Percentiles rank a stretch among this genome's conserved stretches.
Evolutionary conservation across 2,113 vertebrate species (phyloP).

Genomic region (Aplodontia rufa): DNA sequence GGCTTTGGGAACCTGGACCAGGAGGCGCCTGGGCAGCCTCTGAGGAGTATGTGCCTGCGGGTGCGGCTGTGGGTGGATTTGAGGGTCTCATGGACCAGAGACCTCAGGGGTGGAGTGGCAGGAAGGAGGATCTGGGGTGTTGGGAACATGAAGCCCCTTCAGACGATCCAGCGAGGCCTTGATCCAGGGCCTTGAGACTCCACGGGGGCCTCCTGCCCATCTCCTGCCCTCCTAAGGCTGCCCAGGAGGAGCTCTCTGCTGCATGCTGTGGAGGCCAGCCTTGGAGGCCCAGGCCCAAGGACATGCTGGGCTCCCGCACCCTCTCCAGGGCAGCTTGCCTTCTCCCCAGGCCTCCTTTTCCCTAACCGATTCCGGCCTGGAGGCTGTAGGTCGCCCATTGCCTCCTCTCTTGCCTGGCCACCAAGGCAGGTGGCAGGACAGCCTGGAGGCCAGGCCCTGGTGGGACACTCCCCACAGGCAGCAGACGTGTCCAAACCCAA

Average conservation of each 20-base stretch:
- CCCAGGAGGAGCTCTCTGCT: neutral
- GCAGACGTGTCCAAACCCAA: constrained; percentile 74
- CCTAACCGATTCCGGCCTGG: constrained; percentile 13
- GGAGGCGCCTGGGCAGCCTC: neutral
- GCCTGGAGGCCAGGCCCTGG: constrained; percentile 51
- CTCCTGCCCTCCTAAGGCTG: too few relatives aligned
- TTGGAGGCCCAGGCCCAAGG: neutral
- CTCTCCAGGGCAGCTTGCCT: neutral
- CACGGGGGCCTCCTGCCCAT: too few relatives aligned
- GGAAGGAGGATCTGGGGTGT: neutral
- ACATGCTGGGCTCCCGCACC: too few relatives aligned
- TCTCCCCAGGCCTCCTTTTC: neutral
- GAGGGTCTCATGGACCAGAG: neutral
- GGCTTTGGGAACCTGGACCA: neutral
- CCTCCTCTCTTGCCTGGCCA: constrained; percentile 51
- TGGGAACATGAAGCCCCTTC: neutral
- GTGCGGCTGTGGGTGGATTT: neutral
- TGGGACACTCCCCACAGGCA: constrained; percentile 67
- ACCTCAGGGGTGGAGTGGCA: fast-evolving
- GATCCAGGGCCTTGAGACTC: neutral
- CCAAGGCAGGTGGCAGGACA: constrained; percentile 65
- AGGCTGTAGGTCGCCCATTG: too few relatives aligned
- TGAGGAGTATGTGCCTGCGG: fast-evolving
- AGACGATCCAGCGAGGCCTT: neutral
- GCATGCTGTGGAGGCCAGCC: too few relatives aligned